A percentile compares a stretch with the other conserved stretches of the same genome.
These are phyloP conservation scores for Coelogynopora nodosa DNA, from an alignment of 2,888 invertebrate genomes.

Conservation along the genomic window DNA sequence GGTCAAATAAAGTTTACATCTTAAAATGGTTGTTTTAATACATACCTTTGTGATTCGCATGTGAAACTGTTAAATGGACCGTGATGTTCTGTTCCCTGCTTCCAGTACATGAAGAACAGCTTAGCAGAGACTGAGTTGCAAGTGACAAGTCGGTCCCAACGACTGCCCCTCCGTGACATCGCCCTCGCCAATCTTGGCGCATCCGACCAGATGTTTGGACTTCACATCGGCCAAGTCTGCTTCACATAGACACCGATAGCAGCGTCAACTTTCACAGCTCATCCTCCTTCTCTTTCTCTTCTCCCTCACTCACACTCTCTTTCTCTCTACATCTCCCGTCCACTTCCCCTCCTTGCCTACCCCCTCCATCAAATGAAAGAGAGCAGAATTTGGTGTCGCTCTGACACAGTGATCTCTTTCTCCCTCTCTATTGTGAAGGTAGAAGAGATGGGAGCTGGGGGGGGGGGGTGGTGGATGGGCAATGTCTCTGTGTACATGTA, in stretches of 20 bases:
- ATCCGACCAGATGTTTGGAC: neutral
- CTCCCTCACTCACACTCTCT: neutral
- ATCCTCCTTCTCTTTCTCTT: neutral
- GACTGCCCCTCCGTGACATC: neutral
- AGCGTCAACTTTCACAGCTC: neutral
- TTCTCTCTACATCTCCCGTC: neutral
- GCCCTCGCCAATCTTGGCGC: neutral
- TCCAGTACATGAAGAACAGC: constrained; percentile 24
- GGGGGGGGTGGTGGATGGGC: too few relatives aligned
- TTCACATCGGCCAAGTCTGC: constrained; percentile 3
- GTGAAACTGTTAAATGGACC: too few relatives aligned
- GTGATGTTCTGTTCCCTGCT: too few relatives aligned
- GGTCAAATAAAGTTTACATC: too few relatives aligned
- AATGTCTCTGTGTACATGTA: constrained; percentile 26
- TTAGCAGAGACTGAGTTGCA: neutral
- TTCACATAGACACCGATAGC: neutral
- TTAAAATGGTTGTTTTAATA: too few relatives aligned
- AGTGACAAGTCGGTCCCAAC: neutral
- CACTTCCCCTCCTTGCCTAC: neutral
- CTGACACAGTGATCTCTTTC: too few relatives aligned
- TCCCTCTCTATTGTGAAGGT: neutral
- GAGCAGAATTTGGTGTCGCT: too few relatives aligned
- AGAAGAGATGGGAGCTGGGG: too few relatives aligned
- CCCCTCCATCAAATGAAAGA: too few relatives aligned
- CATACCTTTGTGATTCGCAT: too few relatives aligned